Conservation (phyloP, 2,797 vertebrate genomes). For the Pangasius krempfi region DNA sequence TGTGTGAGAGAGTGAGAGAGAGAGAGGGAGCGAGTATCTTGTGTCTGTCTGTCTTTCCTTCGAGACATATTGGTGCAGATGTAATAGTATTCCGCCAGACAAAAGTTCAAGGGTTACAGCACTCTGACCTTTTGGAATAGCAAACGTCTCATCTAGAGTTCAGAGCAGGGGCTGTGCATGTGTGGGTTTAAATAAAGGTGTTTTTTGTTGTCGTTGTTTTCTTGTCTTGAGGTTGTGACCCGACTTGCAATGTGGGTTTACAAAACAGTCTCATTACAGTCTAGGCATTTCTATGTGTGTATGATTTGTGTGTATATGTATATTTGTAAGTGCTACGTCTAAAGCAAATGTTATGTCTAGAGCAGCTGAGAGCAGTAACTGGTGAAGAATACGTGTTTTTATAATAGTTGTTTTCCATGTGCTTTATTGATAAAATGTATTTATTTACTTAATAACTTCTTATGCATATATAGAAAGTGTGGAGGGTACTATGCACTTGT, state of each 20-base stretch:
- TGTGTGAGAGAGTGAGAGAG: not conserved
- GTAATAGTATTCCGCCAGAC: conserved; percentile 16
- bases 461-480: not conserved
- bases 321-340: not conserved
- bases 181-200: not conserved
- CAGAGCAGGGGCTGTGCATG: not conserved
- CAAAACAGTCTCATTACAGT: not conserved
- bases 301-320: not conserved
- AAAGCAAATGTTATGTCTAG: not conserved
- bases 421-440: not conserved
- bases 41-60: conserved; percentile 12
- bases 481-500: not conserved
- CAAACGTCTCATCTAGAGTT: not conserved
- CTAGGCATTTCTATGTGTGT: not conserved
- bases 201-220: not conserved
- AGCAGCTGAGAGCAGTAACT: not conserved
- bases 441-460: not conserved
- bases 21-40: not conserved
- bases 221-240: not conserved
- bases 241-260: not conserved
- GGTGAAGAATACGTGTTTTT: not conserved
- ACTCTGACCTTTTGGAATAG: conserved; percentile 28
- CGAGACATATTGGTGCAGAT: not conserved
- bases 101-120: conserved; percentile 18
- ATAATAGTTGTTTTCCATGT: not conserved